Conservation (phyloP, 2,797 vertebrate genomes). For the Sebastes matsubarae region DNA sequence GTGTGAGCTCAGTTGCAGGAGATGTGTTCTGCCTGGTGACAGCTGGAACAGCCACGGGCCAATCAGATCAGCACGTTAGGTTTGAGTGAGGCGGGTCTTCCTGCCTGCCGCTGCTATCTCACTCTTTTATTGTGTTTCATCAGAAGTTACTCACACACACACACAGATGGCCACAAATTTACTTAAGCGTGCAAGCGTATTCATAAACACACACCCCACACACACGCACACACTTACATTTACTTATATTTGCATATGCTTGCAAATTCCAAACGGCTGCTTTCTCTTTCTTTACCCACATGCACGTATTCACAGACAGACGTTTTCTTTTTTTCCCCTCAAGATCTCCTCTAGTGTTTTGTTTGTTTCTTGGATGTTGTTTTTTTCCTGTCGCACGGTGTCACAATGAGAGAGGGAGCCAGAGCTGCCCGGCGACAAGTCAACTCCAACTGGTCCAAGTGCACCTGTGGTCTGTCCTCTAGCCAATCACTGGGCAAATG, state of each 20-base stretch:
- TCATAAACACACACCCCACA: not conserved
- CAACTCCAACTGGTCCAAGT: conserved; percentile 59
- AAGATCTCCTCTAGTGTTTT: not conserved
- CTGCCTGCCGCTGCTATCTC: conserved; percentile 52
- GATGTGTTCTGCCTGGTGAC: conserved; percentile 88
- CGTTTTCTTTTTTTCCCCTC: not conserved
- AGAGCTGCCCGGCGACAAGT: conserved; percentile 61
- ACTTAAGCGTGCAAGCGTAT: conserved; percentile 5
- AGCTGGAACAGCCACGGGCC: conserved; percentile 80
- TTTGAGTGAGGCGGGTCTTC: conserved; percentile 79
- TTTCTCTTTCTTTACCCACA: not conserved
- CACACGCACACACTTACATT: conserved; percentile 18
- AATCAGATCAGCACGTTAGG: conserved; percentile 74
- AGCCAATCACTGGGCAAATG: conserved; percentile 81
- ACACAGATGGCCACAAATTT: conserved; percentile 12
- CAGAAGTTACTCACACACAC: conserved; percentile 33
- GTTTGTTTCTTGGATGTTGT: conserved; percentile 11
- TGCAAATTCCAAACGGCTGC: conserved; percentile 57
- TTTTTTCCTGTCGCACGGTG: conserved; percentile 29
- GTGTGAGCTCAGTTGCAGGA: conserved; percentile 76
- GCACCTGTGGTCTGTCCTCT: conserved; percentile 74
- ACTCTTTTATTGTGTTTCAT: conserved; percentile 61
- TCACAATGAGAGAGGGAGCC: conserved; percentile 38
- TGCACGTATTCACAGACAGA: not conserved
- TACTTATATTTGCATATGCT: conserved; percentile 58